A percentile compares a stretch with the other conserved stretches of the same genome.
Evolutionary conservation across 1,140 invertebrate genomes (phyloP).

Genomic region (Drosophila melanica): DNA sequence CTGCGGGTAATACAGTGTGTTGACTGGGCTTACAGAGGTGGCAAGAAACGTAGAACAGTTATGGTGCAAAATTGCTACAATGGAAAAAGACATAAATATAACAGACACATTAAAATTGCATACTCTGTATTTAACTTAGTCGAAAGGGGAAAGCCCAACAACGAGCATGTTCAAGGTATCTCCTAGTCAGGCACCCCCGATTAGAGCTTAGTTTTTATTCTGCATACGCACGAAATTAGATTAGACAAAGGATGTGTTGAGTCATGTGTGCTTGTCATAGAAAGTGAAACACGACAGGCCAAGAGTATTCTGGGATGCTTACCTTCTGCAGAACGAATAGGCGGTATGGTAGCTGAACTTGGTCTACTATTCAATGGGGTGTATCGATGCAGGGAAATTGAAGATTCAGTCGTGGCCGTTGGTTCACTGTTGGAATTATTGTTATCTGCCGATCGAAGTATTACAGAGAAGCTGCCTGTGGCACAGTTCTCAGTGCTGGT

Average conservation of each 20-base stretch:
- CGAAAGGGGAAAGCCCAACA: not conserved
- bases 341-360: conserved; percentile 44
- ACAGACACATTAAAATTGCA: not conserved
- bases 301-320: not conserved
- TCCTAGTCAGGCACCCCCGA: too few relatives aligned
- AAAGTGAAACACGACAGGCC: too few relatives aligned
- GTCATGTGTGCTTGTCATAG: too few relatives aligned
- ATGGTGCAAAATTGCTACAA: conserved; percentile 65
- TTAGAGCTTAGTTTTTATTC: too few relatives aligned
- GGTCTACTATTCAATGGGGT: conserved; percentile 63
- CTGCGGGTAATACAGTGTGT: conserved; percentile 85
- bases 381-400: conserved; percentile 72
- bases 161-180: too few relatives aligned
- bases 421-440: conserved; percentile 43
- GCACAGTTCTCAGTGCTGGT: conserved; percentile 41
- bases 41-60: conserved; percentile 73
- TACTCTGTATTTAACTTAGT: not conserved
- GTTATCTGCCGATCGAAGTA: conserved; percentile 58
- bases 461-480: conserved; percentile 63
- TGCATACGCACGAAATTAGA: too few relatives aligned
- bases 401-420: conserved; percentile 36
- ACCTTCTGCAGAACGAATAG: conserved; percentile 71
- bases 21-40: conserved; percentile 84
- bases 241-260: too few relatives aligned
- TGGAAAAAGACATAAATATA: not conserved